A percentile compares a stretch with the other conserved stretches of the same genome.
Evolutionary conservation across 2,797 vertebrate species (phyloP).

Genomic region (Euthynnus affinis): DNA sequence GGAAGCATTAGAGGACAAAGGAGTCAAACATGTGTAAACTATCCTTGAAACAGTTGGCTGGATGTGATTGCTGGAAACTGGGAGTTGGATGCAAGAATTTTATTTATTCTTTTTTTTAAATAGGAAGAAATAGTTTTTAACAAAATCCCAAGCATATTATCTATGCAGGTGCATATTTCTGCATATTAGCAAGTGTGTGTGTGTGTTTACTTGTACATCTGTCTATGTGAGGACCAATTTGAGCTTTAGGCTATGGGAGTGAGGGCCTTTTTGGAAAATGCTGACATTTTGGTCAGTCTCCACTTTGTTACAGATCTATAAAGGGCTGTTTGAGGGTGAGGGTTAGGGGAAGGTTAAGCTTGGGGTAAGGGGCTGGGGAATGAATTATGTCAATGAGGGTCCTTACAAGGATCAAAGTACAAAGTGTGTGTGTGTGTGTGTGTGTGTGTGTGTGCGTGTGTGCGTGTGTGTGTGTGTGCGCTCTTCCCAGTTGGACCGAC

Average conservation of each 20-base stretch:
- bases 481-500: slow-evolving; percentile 36
- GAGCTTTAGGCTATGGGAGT: too few relatives aligned
- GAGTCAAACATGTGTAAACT: slow-evolving; percentile 20
- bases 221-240: too few relatives aligned
- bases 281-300: too few relatives aligned
- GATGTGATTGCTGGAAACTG: slow-evolving; percentile 23
- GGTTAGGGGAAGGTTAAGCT: too few relatives aligned
- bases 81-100: neutral
- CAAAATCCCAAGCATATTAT: slow-evolving; percentile 31
- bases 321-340: too few relatives aligned
- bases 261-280: too few relatives aligned
- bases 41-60: slow-evolving; percentile 10
- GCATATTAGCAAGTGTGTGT: neutral
- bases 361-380: neutral
- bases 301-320: too few relatives aligned
- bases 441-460: neutral
- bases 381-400: neutral
- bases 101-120: neutral
- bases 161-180: neutral
- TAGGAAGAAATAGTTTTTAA: slow-evolving; percentile 6
- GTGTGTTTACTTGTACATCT: neutral
- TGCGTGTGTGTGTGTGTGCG: neutral
- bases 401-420: neutral
- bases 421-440: neutral
- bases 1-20: slow-evolving; percentile 41